Evolutionary conservation across 2,113 vertebrate species (phyloP), one percentile per base, ranked within the genome.

Genomic region (Caloenas nicobarica): DNA sequence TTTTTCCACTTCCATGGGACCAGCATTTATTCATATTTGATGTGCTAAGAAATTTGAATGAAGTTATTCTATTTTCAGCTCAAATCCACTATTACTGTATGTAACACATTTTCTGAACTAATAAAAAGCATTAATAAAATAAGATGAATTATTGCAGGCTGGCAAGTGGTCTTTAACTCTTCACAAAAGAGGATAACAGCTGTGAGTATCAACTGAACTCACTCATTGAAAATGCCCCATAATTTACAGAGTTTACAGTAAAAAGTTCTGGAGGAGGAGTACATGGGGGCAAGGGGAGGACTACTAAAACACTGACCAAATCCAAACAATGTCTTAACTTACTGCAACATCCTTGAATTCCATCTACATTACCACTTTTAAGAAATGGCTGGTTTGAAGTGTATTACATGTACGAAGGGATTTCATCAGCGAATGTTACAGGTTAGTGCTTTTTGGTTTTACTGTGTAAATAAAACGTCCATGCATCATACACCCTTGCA

Each of bases 171-270:
- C 70, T 82, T 91, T 92, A 92, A 89, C 73, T 83, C 61, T 91
- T 92, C 70, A 89, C 70, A 86, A 86, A 94, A 26, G 34, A 48
- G 16, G 78, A 42, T 34, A 72, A 70, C 77, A 89, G 79, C 90
- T 91, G 73, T 91, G 93, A 95, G 78, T 71, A 93, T 57, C 61
- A 95, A 97, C 72, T 90, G 91, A 94, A 83, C 34, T 62, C 7
- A 3, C 16, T 79, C n/a, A 40, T 25, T 91, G 61, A 80, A 88
- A 89, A 93, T 28, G 40, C 22, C 87, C 50, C 66, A n/a, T 46
- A 73, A 72, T 94, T 96, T 81, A 92, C 21, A 56, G 81, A 56
- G 33, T 72, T 91, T 72, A 31, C 16, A 65, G 44, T 22, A 89
- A 79, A 81, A 88, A 68, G 11, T 83, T 22, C 36, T 14, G 64